Conservation (phyloP, 2,113 vertebrate genomes). For the Delphinus delphis region DNA sequence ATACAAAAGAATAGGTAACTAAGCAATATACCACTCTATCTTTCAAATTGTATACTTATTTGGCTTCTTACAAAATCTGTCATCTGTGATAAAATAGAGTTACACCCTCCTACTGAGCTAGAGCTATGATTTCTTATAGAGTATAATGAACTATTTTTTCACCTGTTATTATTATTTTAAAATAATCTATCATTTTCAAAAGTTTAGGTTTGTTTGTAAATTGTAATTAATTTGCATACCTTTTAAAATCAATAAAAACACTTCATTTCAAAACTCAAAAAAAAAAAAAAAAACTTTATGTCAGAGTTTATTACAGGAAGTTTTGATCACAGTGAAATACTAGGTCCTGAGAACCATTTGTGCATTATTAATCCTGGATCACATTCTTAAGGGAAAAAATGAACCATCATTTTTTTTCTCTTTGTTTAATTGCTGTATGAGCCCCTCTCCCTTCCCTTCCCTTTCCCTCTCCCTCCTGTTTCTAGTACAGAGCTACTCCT, state of each 20-base stretch:
- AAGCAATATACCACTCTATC: neutral
- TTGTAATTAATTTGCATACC: conserved; percentile 79
- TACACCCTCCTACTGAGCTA: neutral
- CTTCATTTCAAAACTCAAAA: conserved; percentile 69
- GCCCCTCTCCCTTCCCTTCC: too few relatives aligned
- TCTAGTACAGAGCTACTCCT: neutral
- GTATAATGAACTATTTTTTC: conserved; percentile 26
- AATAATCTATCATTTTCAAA: conserved; percentile 45
- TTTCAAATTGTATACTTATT: conserved; percentile 3
- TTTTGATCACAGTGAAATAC: conserved; percentile 29
- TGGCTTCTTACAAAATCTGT: neutral
- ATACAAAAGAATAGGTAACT: neutral
- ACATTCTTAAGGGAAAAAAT: neutral
- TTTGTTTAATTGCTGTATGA: neutral
- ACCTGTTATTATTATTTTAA: conserved; percentile 33
- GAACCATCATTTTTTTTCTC: conserved; percentile 14
- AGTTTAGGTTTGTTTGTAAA: conserved; percentile 74
- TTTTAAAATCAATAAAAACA: conserved; percentile 78
- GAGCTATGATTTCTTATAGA: conserved; percentile 37
- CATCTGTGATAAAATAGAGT: neutral
- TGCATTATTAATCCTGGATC: neutral
- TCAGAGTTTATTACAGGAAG: conserved; percentile 37
- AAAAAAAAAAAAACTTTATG: neutral
- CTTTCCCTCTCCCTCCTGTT: neutral
- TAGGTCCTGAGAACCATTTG: neutral